These are phyloP conservation scores for Pseudotriccus pelzelni DNA, from an alignment of 2,797 vertebrate species.

Conservation along the genomic window DNA sequence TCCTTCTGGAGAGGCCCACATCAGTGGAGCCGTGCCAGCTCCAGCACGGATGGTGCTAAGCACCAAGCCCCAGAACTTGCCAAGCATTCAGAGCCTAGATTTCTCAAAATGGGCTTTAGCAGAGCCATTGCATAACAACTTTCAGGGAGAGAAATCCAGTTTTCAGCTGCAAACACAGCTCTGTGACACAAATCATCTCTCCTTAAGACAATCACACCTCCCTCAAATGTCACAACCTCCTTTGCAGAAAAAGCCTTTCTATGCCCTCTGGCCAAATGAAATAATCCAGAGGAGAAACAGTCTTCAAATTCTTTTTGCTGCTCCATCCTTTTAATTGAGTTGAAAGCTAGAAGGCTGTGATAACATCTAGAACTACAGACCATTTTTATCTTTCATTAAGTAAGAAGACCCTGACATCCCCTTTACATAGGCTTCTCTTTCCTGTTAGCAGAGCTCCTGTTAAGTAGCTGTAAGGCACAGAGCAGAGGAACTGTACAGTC, in stretches of 20 bases:
- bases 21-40: not conserved
- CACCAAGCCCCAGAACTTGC: not conserved
- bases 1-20: not conserved
- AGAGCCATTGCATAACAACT: not conserved
- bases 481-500: not conserved
- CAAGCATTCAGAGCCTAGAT: not conserved
- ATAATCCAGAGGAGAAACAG: not conserved
- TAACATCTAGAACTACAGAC: slow-evolving; percentile 13
- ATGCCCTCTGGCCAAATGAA: not conserved
- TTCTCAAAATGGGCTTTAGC: not conserved
- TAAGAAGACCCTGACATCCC: not conserved
- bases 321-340: slow-evolving; percentile 47
- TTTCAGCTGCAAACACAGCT: not conserved
- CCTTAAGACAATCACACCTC: not conserved
- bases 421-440: not conserved
- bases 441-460: not conserved
- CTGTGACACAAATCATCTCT: not conserved
- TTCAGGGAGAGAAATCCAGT: not conserved
- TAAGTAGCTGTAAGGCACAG: not conserved
- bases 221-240: not conserved
- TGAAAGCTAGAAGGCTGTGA: slow-evolving; percentile 51
- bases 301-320: not conserved
- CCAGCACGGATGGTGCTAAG: not conserved
- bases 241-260: not conserved
- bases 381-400: slow-evolving; percentile 32